A percentile compares a stretch with the other conserved stretches of the same genome.
Evolutionary conservation across 2,113 vertebrate species (phyloP).

Genomic region (Hiodon alosoides): DNA sequence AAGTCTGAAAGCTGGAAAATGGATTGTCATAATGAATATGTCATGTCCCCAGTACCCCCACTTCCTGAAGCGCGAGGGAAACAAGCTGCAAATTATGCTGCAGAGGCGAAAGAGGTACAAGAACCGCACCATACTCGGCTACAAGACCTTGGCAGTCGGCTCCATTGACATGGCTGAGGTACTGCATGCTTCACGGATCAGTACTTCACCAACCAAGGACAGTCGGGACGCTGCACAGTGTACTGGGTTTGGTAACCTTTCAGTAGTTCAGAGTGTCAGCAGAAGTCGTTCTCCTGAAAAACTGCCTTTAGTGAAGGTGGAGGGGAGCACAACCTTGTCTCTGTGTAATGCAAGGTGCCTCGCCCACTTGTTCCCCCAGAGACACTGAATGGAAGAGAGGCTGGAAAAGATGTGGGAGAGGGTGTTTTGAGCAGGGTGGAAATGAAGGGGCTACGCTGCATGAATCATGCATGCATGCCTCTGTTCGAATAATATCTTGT

Average conservation of each 20-base stretch:
- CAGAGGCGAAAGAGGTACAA: slow-evolving; percentile 91
- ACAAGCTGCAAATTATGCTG: slow-evolving; percentile 91
- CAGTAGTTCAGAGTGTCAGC: too few relatives aligned
- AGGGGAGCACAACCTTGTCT: neutral
- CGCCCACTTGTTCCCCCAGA: too few relatives aligned
- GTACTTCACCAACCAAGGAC: neutral
- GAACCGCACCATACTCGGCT: slow-evolving; percentile 87
- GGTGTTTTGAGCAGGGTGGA: neutral
- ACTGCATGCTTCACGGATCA: neutral
- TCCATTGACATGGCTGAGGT: slow-evolving; percentile 94
- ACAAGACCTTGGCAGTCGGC: slow-evolving; percentile 86
- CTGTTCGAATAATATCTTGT: neutral
- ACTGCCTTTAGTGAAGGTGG: neutral
- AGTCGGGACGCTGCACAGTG: too few relatives aligned
- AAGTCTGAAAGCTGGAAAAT: too few relatives aligned
- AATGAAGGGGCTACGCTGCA: neutral
- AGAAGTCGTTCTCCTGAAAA: neutral
- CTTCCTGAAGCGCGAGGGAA: slow-evolving; percentile 90
- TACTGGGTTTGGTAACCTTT: too few relatives aligned
- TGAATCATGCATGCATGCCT: neutral
- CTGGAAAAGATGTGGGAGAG: neutral
- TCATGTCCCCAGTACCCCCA: slow-evolving; percentile 76
- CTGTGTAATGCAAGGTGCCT: too few relatives aligned
- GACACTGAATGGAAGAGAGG: too few relatives aligned
- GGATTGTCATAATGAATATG: too few relatives aligned